Percentiles rank a stretch among this genome's conserved stretches.
Conservation (phyloP, 2,888 invertebrate species). For the Caenorhabditis afra region DNA sequence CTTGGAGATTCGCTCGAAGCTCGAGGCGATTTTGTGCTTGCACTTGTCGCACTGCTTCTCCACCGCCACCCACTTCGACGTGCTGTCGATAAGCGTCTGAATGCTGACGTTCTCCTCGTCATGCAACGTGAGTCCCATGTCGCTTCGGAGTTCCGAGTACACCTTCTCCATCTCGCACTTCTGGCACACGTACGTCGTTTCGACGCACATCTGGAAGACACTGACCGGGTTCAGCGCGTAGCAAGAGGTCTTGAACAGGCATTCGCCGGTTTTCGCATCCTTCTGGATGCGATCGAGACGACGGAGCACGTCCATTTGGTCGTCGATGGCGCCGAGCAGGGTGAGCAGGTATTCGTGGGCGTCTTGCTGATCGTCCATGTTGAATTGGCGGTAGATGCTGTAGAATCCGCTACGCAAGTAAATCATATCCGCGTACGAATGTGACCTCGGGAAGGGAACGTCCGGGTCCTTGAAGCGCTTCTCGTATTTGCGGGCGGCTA, state of each 20-base stretch:
- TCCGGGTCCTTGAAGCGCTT: too few species aligned
- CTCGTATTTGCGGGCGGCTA: not conserved
- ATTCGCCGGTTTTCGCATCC: not conserved
- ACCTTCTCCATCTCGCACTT: not conserved
- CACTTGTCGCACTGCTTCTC: not conserved
- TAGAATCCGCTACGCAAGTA: not conserved
- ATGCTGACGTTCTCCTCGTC: not conserved
- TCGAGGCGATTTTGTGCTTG: not conserved
- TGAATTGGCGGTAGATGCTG: not conserved
- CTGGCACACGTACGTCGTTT: conserved; percentile 1
- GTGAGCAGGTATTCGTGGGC: conserved; percentile 7
- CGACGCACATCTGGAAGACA: conserved; percentile 2
- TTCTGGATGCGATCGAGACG: not conserved
- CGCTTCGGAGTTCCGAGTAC: too few species aligned
- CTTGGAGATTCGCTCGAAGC: not conserved
- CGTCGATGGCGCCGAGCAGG: not conserved
- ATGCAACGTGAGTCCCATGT: not conserved
- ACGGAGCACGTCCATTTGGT: not conserved
- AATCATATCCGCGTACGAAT: too few species aligned
- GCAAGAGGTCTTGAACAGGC: not conserved
- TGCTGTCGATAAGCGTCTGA: too few species aligned
- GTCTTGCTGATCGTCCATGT: conserved; percentile 8
- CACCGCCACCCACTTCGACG: conserved; percentile 7
- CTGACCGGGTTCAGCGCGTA: conserved; percentile 3
- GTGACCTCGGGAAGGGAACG: too few species aligned